Conservation (phyloP, 2,797 vertebrate genomes). For the Sardinella longiceps region DNA sequence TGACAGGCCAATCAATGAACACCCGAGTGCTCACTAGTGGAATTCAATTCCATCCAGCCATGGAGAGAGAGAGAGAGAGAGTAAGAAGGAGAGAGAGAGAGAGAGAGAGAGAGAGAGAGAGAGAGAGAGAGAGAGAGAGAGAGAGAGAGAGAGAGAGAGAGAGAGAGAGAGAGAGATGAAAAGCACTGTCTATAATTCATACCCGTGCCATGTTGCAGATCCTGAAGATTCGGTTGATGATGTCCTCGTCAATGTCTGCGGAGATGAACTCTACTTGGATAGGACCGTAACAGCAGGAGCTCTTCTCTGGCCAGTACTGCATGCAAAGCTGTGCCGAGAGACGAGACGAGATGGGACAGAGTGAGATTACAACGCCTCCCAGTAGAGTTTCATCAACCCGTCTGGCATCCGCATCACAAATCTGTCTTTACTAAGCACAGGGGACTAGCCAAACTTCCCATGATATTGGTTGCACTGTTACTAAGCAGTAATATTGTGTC, state of each 20-base stretch:
- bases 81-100: neutral
- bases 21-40: slow-evolving; percentile 19
- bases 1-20: slow-evolving; percentile 31
- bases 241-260: slow-evolving; percentile 94
- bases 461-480: neutral
- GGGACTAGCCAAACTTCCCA: neutral
- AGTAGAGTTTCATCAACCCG: neutral
- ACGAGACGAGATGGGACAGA: neutral
- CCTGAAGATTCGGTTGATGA: slow-evolving; percentile 97
- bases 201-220: slow-evolving; percentile 99
- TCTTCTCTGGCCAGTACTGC: slow-evolving; percentile 99
- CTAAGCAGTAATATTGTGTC: neutral
- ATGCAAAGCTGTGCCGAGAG: slow-evolving; percentile 82
- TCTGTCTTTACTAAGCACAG: neutral
- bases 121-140: neutral
- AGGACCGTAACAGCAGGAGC: slow-evolving; percentile 91
- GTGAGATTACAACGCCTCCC: neutral
- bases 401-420: neutral
- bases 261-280: slow-evolving; percentile 98
- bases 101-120: neutral
- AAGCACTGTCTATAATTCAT: slow-evolving; percentile 24
- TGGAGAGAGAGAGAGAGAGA: neutral
- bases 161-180: neutral
- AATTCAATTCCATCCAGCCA: neutral
- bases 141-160: neutral